Percentiles rank a stretch among this genome's conserved stretches.
These are phyloP conservation scores for Oscheius sp. DNA, from an alignment of 2,888 invertebrate genomes.

Conservation along the genomic window DNA sequence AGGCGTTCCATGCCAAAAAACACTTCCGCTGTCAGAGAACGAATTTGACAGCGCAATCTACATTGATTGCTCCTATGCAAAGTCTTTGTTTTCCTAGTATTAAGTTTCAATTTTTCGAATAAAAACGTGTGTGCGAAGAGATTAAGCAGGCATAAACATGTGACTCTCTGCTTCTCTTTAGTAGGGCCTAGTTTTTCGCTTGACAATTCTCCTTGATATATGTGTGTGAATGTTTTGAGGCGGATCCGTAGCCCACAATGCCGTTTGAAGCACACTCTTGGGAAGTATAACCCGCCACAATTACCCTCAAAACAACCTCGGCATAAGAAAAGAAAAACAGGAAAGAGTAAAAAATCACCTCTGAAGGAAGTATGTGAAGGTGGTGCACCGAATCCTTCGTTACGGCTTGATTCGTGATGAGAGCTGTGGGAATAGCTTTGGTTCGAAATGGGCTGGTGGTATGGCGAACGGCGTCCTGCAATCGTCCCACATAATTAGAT, in stretches of 20 bases:
- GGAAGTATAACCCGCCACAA: neutral
- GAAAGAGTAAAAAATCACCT: conserved; percentile 40
- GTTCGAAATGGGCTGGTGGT: conserved; percentile 47
- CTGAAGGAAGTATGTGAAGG: conserved; percentile 44
- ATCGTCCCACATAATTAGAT: conserved; percentile 27
- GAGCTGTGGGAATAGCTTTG: conserved; percentile 51
- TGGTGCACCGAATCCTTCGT: conserved; percentile 44
- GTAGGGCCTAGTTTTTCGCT: neutral
- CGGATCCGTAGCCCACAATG: neutral
- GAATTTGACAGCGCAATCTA: conserved; percentile 23
- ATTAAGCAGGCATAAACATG: conserved; percentile 16
- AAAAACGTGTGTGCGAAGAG: conserved; percentile 4
- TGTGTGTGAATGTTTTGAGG: conserved; percentile 7
- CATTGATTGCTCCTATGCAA: conserved; percentile 23
- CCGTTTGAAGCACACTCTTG: conserved; percentile 28
- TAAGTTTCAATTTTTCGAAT: conserved; percentile 14
- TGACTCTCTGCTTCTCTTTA: neutral
- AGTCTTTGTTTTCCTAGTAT: conserved; percentile 12
- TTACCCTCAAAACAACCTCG: neutral
- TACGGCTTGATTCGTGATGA: conserved; percentile 45
- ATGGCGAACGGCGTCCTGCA: conserved; percentile 32
- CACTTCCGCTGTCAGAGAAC: conserved; percentile 33
- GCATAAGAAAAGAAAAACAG: neutral
- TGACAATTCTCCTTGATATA: conserved; percentile 16
- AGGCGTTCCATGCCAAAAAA: conserved; percentile 27